phyloP scores from a whole-genome alignment of 1,140 invertebrate genomes.

The Vollenhovia emeryi region DNA sequence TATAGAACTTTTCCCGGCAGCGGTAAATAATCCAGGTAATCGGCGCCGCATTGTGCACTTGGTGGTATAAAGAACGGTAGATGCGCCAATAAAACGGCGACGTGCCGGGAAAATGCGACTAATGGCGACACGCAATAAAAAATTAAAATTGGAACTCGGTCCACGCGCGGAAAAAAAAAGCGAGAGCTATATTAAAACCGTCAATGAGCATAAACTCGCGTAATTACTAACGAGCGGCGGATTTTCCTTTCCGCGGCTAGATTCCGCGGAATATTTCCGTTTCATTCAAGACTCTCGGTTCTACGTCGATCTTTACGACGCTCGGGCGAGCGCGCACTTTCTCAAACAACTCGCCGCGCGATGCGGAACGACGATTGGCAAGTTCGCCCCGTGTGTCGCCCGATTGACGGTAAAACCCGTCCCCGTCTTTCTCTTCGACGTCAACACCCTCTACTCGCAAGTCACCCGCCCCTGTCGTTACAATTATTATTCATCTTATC shows the following conservation, averaged over 20 bases:
- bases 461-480: conserved; percentile 44
- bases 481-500: conserved; percentile 83
- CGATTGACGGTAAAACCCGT: conserved; percentile 61
- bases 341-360: neutral
- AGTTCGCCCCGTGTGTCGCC: conserved; percentile 18
- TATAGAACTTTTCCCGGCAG: conserved; percentile 53
- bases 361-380: conserved; percentile 54
- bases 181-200: conserved; percentile 50
- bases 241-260: neutral
- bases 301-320: neutral
- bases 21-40: conserved; percentile 61
- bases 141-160: conserved; percentile 59
- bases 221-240: conserved; percentile 16
- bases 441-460: neutral
- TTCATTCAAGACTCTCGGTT: neutral
- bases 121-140: conserved; percentile 55
- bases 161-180: conserved; percentile 9
- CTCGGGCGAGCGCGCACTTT: neutral
- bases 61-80: conserved; percentile 54
- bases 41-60: conserved; percentile 45
- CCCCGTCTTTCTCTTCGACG: conserved; percentile 34
- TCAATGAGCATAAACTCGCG: conserved; percentile 14
- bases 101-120: conserved; percentile 26
- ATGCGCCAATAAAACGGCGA: conserved; percentile 61
- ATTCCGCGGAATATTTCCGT: neutral